Evolutionary conservation across 2,888 invertebrate species (phyloP), one percentile per base, ranked within the genome.

Genomic region (Erebia palarica): DNA sequence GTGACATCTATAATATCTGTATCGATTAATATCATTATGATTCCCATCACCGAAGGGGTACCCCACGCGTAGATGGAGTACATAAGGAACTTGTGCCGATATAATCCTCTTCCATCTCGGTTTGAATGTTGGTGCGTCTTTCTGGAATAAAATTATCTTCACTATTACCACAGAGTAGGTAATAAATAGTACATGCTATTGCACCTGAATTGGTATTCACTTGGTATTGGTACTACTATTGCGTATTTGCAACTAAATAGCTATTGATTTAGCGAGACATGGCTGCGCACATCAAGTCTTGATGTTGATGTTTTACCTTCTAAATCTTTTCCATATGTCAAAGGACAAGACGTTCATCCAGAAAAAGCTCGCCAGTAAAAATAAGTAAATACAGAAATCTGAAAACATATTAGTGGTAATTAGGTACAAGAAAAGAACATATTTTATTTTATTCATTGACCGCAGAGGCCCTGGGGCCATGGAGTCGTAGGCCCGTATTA

Each of bases 281-380:
- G 36, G 36, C 36, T 36, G 7, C 36, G 36, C 36, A 36, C 36
- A 36, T 36, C 36, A 36, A 36, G 36, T 36, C 36, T 27, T 27
- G 36, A 36, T 36, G 36, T 36, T n/a, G n/a, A n/a, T n/a, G 10
- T 27, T 72, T 78, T 81, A 96, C 96, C 96, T 36, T 36, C 36
- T 95, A 79, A 96, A 96, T 1, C 95, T 96, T 94, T 95, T 95
- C 95, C 96, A 96, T 78, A 96, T 96, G 84, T 96, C 96, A 83
- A 95, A 96, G 77, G 95, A 95, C 94, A 96, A 96, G 64, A 96
- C 94, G 82, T 96, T 96, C 80, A 96, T 91, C 96, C 96, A 96
- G 74, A 94, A 94, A 84, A 96, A 96, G 0, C 95, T 94, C 0
- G 95, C 92, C 78, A 95, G 86, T 78, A 95, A 90, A 60, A 93